Evolutionary conservation across 2,888 invertebrate species (phyloP), one percentile per base, ranked within the genome.

Genomic region (Rhagophthalmus giganteus): DNA sequence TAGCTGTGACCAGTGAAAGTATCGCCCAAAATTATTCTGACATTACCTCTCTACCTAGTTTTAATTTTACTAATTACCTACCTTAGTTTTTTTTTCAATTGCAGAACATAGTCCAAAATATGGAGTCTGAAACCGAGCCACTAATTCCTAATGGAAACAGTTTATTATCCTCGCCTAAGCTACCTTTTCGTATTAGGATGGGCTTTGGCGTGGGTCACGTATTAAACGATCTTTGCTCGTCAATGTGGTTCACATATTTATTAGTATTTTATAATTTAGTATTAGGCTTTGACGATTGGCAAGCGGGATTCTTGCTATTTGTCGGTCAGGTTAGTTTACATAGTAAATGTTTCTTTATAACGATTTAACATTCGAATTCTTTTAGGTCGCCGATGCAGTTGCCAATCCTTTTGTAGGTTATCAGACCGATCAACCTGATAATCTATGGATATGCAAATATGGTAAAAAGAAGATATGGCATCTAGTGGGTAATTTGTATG

Each of bases 231-330:
- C 82, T 96, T 14, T 93, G 92, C 74, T 92, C 94, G 13, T 90
- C 93, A 44, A 88, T 96, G 82, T 95, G 95, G 95, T 96, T 95
- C 74, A 90, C 90, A 0, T 96, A 95, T 73, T 80, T 94, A 33
- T 78, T 95, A 63, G 85, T 94, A 14, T 95, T 85, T 74, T 88
- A 92, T 65, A 81, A 81, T 66, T 72, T 81, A 57, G 82, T 83
- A 6, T 71, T 83, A 15, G 77, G 81, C 63, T 83, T 83, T 66
- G 78, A 74, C 64, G 79, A 80, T 35, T 74, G 79, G 52, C 79
- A 83, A 64, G 80, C 83, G 3, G 83, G 83, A 2, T 74, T 82
- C 40, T 75, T 91, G 54, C 81, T 95, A 73, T 76, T 94, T n/a
- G 82, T 94, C 59, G 94, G 87, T n/a, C 86, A 90, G 77, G 79